Conservation (phyloP, 2,888 invertebrate species). For the Coenonympha arcania region DNA sequence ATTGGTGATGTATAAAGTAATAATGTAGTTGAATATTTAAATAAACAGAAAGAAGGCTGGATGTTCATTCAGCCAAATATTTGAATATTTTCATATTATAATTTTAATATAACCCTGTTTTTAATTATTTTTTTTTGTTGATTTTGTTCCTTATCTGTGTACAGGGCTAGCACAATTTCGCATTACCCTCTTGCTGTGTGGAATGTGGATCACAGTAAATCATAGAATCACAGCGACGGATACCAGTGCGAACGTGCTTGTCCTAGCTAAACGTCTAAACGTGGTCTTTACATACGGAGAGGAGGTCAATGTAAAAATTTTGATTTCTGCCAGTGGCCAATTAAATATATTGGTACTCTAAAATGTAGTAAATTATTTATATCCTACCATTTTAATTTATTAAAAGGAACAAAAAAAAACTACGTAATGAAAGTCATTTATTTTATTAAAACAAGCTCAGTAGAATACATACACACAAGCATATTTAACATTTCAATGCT, state of each 20-base stretch:
- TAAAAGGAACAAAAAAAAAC: slow-evolving; percentile 22
- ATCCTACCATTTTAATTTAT: slow-evolving; percentile 21
- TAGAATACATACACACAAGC: no score
- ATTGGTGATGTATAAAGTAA: slow-evolving; percentile 74
- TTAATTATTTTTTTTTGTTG: slow-evolving; percentile 63
- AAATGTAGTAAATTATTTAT: slow-evolving; percentile 60
- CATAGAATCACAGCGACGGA: background rate
- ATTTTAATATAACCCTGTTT: slow-evolving; percentile 75
- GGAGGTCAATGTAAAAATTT: slow-evolving; percentile 65
- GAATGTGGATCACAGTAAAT: background rate
- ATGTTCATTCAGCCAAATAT: slow-evolving; percentile 68
- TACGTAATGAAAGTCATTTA: slow-evolving; percentile 54
- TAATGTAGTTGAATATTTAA: slow-evolving; percentile 73
- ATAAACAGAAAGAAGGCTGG: slow-evolving; percentile 72
- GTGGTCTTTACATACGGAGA: no score
- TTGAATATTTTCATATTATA: slow-evolving; percentile 75
- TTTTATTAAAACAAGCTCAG: slow-evolving; percentile 50
- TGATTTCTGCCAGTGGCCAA: slow-evolving; percentile 73
- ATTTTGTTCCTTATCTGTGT: slow-evolving; percentile 66
- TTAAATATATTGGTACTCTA: slow-evolving; percentile 72
- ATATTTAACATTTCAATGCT: no score
- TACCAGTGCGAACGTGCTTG: slow-evolving; percentile 40
- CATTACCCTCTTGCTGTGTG: slow-evolving; percentile 26
- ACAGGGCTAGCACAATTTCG: slow-evolving; percentile 49
- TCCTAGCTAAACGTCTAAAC: slow-evolving; percentile 38